phyloP scores from a whole-genome alignment of 2,888 invertebrate species.

The Deilephila elpenor region DNA sequence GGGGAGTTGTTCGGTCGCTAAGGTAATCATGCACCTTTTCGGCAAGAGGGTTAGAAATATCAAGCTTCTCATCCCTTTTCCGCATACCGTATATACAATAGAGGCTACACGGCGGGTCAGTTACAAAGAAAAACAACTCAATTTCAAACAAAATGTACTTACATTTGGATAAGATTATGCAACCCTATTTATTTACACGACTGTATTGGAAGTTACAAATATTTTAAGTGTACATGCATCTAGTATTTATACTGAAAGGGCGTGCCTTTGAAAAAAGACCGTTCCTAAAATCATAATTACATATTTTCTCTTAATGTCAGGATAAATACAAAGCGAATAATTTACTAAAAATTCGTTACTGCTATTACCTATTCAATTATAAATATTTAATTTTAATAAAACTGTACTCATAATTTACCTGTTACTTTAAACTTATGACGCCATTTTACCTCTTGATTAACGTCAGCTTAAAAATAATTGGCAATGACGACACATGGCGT shows the following conservation, averaged over 20 bases:
- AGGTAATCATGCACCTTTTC: constrained; percentile 41
- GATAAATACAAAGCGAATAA: too few relatives aligned
- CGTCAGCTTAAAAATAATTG: constrained; percentile 1
- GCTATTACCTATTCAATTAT: too few relatives aligned
- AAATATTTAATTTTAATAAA: too few relatives aligned
- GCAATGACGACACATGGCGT: background rate
- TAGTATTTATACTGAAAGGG: too few relatives aligned
- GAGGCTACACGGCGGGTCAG: background rate
- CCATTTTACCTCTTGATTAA: background rate
- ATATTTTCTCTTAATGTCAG: too few relatives aligned
- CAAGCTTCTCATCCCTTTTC: constrained; percentile 26
- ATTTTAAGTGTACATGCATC: background rate
- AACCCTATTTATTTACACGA: background rate
- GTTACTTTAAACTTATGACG: constrained; percentile 6
- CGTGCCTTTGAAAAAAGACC: too few relatives aligned
- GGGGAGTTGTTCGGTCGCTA: constrained; percentile 36
- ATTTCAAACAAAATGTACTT: background rate
- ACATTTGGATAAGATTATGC: background rate
- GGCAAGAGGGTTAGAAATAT: constrained; percentile 35
- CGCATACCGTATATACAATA: constrained; percentile 14
- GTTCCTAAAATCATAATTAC: too few relatives aligned
- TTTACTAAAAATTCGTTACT: too few relatives aligned
- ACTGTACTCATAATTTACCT: background rate
- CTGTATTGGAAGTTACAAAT: constrained; percentile 6
- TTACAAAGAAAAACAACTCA: constrained; percentile 8